Evolutionary conservation across 2,888 invertebrate genomes (phyloP).

Genomic region (Mycalesis mineus): DNA sequence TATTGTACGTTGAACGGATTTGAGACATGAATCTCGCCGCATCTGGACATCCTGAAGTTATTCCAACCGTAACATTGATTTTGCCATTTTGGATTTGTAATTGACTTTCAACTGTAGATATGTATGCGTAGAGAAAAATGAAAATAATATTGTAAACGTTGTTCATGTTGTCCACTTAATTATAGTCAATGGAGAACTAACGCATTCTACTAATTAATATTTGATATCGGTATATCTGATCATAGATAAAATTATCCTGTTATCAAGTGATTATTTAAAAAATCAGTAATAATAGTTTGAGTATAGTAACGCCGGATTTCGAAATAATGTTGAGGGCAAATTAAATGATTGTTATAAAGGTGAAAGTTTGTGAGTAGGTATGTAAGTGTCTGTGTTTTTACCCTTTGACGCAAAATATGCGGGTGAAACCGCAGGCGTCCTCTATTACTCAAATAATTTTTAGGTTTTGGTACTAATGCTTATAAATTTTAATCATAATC

Average conservation of each 20-base stretch:
- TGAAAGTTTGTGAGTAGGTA: too few species aligned
- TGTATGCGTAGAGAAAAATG: not conserved
- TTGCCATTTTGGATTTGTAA: slow-evolving; percentile 4
- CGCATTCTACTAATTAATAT: not conserved
- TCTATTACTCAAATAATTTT: too few species aligned
- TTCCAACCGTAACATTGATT: slow-evolving; percentile 3
- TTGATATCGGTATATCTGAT: not conserved
- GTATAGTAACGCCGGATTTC: not conserved
- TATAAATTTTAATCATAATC: too few species aligned
- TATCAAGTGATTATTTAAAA: not conserved
- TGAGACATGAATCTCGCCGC: slow-evolving; percentile 52
- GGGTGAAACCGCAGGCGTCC: too few species aligned
- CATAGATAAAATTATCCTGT: not conserved
- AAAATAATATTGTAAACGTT: not conserved
- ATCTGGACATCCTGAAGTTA: slow-evolving; percentile 30
- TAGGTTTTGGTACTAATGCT: too few species aligned
- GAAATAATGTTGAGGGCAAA: too few species aligned
- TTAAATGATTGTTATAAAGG: too few species aligned
- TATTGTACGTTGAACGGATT: slow-evolving; percentile 45
- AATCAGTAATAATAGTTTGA: not conserved
- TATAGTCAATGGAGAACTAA: not conserved
- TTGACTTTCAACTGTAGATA: not conserved
- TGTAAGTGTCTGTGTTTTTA: too few species aligned
- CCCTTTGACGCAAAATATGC: too few species aligned
- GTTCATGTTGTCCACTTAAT: not conserved